Evolutionary conservation across 2,113 vertebrate species (phyloP), one percentile per base, ranked within the genome.

Genomic region (Coturnix japonica): DNA sequence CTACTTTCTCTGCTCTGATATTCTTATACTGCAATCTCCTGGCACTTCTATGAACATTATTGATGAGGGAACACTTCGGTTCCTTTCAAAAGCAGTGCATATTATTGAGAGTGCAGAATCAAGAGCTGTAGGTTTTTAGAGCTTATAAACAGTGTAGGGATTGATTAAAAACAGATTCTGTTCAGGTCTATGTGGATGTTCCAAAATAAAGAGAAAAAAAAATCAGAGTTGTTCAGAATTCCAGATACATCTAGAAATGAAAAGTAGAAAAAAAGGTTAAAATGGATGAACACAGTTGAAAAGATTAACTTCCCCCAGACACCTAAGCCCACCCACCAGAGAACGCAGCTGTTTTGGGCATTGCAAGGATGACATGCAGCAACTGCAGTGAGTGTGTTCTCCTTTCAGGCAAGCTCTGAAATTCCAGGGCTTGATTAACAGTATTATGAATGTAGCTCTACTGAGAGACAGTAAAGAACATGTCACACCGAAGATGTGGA

Each of bases 391-490:
- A 63, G 37, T 51, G 2, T 0, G 9, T 77, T 82, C 6, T n/a
- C 11, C 3, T 57, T 87, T 73, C 31, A 81, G 43, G 28, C 44
- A 59, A 57, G 33, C 63, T 37, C 78, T 54, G 30, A 77, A 91
- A 84, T 73, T 79, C 30, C 22, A 31, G 49, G 33, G 8, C 83
- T 77, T 56, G 64, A 77, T 75, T 85, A 89, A 41, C 70, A 78
- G 11, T 76, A 28, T 61, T 89, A 63, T 49, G 33, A 54, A 15
- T 28, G 11, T 73, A 75, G 49, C 81, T 69, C 33, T 85, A 11
- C 60, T 72, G 69, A 86, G 67, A 88, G 77, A 73, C 75, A 60
- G 63, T 94, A 59, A 81, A 93, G 87, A 59, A 91, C 17, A 3
- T 25, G 60, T 71, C 69, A 75, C 37, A 19, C 31, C 59, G 73